phyloP scores from a whole-genome alignment of 2,888 invertebrate species.

The Rotaria socialis region DNA sequence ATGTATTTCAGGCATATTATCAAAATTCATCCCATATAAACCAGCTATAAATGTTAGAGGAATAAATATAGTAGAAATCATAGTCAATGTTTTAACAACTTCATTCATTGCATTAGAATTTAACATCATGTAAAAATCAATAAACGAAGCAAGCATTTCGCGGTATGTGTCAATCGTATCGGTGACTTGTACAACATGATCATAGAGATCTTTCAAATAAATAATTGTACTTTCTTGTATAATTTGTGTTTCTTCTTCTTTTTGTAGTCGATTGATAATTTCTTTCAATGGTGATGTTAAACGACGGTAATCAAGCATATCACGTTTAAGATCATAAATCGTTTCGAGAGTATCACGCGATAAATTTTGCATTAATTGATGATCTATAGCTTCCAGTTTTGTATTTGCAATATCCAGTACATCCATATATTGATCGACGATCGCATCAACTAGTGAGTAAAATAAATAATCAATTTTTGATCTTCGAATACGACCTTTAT shows the following conservation, averaged over 20 bases:
- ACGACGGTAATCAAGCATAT: neutral
- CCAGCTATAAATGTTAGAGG: neutral
- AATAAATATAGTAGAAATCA: constrained; percentile 8
- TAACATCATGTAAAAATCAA: neutral
- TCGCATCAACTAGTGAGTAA: neutral
- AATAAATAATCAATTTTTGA: neutral
- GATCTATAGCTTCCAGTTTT: neutral
- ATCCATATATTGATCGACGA: constrained; percentile 3
- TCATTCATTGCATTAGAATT: constrained; percentile 8
- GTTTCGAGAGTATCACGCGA: neutral
- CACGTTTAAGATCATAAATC: constrained; percentile 10
- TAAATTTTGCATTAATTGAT: neutral
- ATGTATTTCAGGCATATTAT: neutral
- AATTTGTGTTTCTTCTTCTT: constrained; percentile 24
- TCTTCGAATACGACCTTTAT: neutral
- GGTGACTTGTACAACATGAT: neutral
- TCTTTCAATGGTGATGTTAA: neutral
- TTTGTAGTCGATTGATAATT: neutral
- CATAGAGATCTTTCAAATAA: neutral
- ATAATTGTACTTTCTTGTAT: neutral
- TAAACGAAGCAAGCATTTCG: neutral
- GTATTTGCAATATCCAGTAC: neutral
- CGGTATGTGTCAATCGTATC: neutral
- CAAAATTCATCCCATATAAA: neutral
- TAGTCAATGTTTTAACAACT: neutral